Evolutionary conservation across 2,797 vertebrate genomes (phyloP).

Genomic region (Micrastur ruficollis): DNA sequence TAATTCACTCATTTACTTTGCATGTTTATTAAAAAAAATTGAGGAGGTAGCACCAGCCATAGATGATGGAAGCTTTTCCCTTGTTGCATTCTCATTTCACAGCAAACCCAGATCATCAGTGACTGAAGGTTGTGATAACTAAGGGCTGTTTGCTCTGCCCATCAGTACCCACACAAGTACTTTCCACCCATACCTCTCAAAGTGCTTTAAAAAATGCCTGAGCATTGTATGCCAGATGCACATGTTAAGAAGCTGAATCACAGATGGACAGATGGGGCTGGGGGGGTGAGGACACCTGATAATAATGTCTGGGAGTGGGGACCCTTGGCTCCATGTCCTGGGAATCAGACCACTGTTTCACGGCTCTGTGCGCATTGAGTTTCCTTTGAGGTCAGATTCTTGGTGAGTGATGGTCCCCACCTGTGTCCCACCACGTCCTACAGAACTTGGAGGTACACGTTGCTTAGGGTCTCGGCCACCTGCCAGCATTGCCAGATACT

Average conservation of each 20-base stretch:
- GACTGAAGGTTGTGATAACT: background rate
- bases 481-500: background rate
- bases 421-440: background rate
- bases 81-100: background rate
- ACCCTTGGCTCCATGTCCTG: background rate
- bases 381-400: background rate
- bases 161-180: background rate
- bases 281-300: background rate
- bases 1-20: background rate
- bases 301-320: background rate
- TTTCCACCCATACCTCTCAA: background rate
- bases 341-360: background rate
- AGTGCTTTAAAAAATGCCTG: background rate
- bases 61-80: background rate
- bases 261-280: background rate
- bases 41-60: background rate
- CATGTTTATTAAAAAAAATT: background rate
- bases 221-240: background rate
- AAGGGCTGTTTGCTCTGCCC: background rate
- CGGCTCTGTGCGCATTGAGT: background rate
- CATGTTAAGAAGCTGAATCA: background rate
- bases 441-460: background rate
- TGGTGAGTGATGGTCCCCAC: background rate
- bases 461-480: background rate
- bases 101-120: background rate